phyloP scores from a whole-genome alignment of 2,113 vertebrate genomes.

The Lophura nycthemera region DNA sequence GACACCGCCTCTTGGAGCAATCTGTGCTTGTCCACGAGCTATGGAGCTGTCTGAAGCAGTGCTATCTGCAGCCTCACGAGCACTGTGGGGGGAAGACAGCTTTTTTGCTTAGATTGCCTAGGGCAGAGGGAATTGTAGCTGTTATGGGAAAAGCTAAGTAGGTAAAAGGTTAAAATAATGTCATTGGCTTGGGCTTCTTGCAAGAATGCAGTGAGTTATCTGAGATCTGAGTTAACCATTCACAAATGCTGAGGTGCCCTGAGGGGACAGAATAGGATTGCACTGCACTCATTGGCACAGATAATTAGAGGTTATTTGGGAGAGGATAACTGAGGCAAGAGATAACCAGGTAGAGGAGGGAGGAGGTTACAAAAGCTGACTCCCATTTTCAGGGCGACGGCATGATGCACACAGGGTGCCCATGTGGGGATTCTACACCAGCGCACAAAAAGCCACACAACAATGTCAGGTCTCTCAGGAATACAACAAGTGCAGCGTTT shows the following conservation, averaged over 20 bases:
- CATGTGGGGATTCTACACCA: not conserved
- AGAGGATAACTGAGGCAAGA: not conserved
- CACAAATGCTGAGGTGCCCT: slow-evolving; percentile 54
- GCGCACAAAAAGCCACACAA: not conserved
- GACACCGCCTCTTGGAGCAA: not conserved
- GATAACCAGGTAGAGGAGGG: slow-evolving; percentile 2
- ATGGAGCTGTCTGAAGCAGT: not conserved
- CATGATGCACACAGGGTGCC: not conserved
- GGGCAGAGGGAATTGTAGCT: not conserved
- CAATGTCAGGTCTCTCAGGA: not conserved
- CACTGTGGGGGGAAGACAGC: not conserved
- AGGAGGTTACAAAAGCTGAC: not conserved
- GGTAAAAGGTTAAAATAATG: slow-evolving; percentile 73
- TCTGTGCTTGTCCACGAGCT: not conserved
- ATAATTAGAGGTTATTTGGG: slow-evolving; percentile 8
- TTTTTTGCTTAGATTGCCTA: accelerated
- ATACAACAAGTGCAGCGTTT: not conserved
- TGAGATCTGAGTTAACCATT: slow-evolving; percentile 70
- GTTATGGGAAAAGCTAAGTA: slow-evolving; percentile 40
- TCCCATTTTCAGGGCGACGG: slow-evolving; percentile 35
- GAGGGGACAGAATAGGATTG: slow-evolving; percentile 41
- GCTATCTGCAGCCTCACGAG: not conserved
- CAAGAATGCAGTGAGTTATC: slow-evolving; percentile 57
- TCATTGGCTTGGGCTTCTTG: slow-evolving; percentile 23
- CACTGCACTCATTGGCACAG: slow-evolving; percentile 1